Conservation (phyloP, 1,140 invertebrate species). For the Colletes gigas region DNA sequence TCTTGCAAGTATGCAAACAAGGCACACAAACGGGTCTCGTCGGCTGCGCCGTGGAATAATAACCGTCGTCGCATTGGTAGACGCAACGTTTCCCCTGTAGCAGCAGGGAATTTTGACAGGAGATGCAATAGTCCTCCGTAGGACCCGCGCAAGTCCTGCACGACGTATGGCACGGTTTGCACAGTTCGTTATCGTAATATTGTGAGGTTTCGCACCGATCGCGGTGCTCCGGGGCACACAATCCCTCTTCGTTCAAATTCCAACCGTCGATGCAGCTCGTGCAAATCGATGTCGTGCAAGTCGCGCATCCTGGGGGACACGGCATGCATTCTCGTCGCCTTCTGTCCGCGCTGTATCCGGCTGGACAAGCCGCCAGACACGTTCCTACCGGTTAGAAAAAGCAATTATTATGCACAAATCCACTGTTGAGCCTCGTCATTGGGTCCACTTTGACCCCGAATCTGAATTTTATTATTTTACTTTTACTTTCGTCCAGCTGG, state of each 20-base stretch:
- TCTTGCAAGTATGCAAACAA: constrained; percentile 89
- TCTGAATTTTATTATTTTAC: too few relatives aligned
- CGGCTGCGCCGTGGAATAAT: constrained; percentile 83
- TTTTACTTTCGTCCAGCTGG: too few relatives aligned
- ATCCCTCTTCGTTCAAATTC: constrained; percentile 87
- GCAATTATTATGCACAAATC: background rate
- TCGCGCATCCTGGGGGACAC: constrained; percentile 87
- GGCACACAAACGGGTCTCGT: constrained; percentile 85
- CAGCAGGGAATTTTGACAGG: constrained; percentile 85
- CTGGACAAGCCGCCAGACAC: constrained; percentile 84
- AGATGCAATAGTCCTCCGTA: constrained; percentile 85
- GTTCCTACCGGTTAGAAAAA: constrained; percentile 65
- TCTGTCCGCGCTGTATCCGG: constrained; percentile 87
- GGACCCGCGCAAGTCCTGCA: constrained; percentile 88
- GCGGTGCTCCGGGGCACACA: constrained; percentile 85
- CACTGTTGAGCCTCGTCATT: too few relatives aligned
- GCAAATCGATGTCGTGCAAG: constrained; percentile 86
- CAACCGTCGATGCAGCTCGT: constrained; percentile 86
- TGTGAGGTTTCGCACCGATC: constrained; percentile 86
- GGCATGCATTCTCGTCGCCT: constrained; percentile 88
- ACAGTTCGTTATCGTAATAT: constrained; percentile 86
- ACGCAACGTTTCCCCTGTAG: constrained; percentile 87
- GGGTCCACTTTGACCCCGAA: too few relatives aligned
- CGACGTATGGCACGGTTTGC: constrained; percentile 86
- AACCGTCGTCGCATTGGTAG: constrained; percentile 87